Conservation (phyloP, 2,113 vertebrate species). For the Calypte anna region DNA sequence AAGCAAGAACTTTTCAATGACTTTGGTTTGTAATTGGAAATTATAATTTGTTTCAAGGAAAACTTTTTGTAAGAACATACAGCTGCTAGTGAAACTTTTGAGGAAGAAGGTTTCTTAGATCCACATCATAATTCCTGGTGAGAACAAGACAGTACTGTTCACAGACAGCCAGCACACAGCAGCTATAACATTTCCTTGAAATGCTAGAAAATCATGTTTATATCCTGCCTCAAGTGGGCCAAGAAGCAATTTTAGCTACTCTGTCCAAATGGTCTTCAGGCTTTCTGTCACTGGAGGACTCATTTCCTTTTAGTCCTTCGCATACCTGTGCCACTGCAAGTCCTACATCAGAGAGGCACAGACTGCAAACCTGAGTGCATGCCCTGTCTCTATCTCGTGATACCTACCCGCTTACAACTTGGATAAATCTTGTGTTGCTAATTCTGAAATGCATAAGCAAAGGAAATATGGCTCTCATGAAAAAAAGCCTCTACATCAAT, state of each 20-base stretch:
- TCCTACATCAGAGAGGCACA: background rate
- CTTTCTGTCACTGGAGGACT: accelerated
- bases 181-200: background rate
- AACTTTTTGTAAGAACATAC: background rate
- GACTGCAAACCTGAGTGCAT: background rate
- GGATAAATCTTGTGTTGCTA: background rate
- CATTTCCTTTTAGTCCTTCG: background rate
- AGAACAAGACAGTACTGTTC: background rate
- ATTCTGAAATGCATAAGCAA: background rate
- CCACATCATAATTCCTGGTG: background rate
- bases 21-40: background rate
- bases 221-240: background rate
- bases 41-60: conserved; percentile 14
- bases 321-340: background rate
- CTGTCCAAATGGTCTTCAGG: background rate
- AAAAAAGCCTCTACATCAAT: background rate
- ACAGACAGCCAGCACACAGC: background rate
- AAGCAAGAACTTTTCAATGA: conserved; percentile 42
- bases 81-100: background rate
- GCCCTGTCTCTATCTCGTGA: background rate
- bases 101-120: background rate
- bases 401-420: background rate
- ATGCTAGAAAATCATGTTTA: background rate
- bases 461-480: background rate
- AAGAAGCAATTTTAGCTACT: background rate